Conservation (phyloP, 2,113 vertebrate species). For the Chiloscyllium plagiosum region DNA sequence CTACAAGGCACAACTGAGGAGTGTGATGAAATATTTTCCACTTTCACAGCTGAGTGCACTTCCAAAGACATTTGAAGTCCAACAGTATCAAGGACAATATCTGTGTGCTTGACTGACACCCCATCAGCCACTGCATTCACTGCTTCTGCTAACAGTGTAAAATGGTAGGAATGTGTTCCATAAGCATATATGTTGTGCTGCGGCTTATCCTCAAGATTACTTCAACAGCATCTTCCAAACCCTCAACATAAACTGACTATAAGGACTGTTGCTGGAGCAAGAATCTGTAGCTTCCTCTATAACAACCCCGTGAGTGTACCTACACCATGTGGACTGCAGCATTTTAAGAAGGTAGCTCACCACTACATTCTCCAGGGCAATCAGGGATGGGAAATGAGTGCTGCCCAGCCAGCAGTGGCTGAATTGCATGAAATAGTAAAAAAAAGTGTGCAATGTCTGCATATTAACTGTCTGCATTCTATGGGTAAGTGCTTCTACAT, state of each 20-base stretch:
- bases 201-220: not conserved
- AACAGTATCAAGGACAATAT: not conserved
- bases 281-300: not conserved
- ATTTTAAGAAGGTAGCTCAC: not conserved
- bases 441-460: not conserved
- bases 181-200: not conserved
- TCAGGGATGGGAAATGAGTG: not conserved
- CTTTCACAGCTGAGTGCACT: too few relatives aligned
- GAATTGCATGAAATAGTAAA: not conserved
- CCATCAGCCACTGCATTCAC: not conserved
- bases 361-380: not conserved
- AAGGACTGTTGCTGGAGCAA: not conserved
- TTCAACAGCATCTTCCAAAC: not conserved
- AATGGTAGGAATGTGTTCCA: not conserved
- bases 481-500: not conserved
- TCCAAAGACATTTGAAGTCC: not conserved
- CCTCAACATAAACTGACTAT: not conserved
- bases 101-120: not conserved
- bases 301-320: not conserved
- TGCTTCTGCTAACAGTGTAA: not conserved
- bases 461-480: not conserved
- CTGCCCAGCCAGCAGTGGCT: not conserved
- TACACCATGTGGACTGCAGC: not conserved
- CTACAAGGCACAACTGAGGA: too few relatives aligned
- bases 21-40: too few relatives aligned